A percentile compares a stretch with the other conserved stretches of the same genome.
Evolutionary conservation across 2,113 vertebrate species (phyloP).

Genomic region (Otocyon megalotis): DNA sequence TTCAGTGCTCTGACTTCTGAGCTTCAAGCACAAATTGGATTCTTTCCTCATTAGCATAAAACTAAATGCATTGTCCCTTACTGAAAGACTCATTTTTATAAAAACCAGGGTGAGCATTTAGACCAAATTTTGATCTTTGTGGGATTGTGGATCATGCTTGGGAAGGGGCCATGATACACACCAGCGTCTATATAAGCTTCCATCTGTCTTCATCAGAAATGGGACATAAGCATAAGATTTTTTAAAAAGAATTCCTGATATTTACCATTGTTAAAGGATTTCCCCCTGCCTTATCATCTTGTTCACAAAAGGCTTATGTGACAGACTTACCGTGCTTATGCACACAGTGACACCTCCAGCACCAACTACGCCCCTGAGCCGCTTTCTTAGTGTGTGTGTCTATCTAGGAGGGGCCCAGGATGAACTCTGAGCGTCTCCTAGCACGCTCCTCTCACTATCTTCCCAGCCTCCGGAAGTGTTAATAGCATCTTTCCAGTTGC

Average conservation of each 20-base stretch:
- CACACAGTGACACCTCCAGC: rapidly evolving
- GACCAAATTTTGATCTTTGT: neutral
- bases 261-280: neutral
- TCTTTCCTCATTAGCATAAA: slow-evolving; percentile 78
- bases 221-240: neutral
- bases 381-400: neutral
- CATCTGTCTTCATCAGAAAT: neutral
- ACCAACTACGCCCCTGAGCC: rapidly evolving
- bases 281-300: neutral
- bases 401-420: rapidly evolving
- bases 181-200: neutral
- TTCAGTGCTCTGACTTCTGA: slow-evolving; percentile 64
- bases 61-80: slow-evolving; percentile 54
- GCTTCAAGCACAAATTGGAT: slow-evolving; percentile 67
- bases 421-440: rapidly evolving
- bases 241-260: neutral
- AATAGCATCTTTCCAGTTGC: neutral
- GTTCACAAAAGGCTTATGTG: neutral
- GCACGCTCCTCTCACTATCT: neutral
- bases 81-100: slow-evolving; percentile 58
- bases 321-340: too few relatives aligned
- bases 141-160: neutral
- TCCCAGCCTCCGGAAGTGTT: neutral
- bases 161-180: neutral
- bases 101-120: neutral